Evolutionary conservation across 2,797 vertebrate genomes (phyloP), one percentile per base, ranked within the genome.

Genomic region (Dryobates pubescens): DNA sequence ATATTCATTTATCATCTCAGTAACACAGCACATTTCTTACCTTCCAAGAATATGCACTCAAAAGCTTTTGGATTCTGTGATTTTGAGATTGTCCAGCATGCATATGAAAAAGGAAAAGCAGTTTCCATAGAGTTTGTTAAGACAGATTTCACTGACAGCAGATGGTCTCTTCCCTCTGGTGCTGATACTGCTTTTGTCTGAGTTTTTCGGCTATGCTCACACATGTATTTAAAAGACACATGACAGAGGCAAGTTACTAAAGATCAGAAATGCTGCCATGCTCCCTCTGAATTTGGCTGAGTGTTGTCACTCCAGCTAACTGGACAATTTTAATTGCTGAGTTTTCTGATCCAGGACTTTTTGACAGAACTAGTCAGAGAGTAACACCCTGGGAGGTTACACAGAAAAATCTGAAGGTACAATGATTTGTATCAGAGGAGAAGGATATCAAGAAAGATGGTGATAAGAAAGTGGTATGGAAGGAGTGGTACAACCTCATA

Each of bases 191-290:
- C 58, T 84, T 88, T 92, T 0, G 3, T 71, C 61, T 56, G 45
- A 82, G 67, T 57, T 92, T 92, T 96, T 88, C 86, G 89, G 64
- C 85, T 91, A 34, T 90, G 78, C 51, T 92, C 86, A 81, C n/a
- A 84, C 61, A 77, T 59, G 63, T 11, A 72, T 75, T 87, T 67
- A 87, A 86, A 89, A 91, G 29, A 59, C 30, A 56, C 54, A 69
- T 4, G 79, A 90, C 61, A 68, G 34, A 82, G 58, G 43, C 41
- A 76, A 91, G 64, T 73, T 63, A 29, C 38, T 77, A 36, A 68
- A 73, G 69, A 91, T 43, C 74, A 91, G 77, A 84, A 54, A 27
- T 19, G 17, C 41, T 76, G 20, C n/a, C 8, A 1, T 32, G 38
- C 17, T 84, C 57, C 38, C 70, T 0, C 3, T 63, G 53, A 83